These are phyloP conservation scores for Sciaenops ocellatus DNA, from an alignment of 2,797 vertebrate species.

Conservation along the genomic window DNA sequence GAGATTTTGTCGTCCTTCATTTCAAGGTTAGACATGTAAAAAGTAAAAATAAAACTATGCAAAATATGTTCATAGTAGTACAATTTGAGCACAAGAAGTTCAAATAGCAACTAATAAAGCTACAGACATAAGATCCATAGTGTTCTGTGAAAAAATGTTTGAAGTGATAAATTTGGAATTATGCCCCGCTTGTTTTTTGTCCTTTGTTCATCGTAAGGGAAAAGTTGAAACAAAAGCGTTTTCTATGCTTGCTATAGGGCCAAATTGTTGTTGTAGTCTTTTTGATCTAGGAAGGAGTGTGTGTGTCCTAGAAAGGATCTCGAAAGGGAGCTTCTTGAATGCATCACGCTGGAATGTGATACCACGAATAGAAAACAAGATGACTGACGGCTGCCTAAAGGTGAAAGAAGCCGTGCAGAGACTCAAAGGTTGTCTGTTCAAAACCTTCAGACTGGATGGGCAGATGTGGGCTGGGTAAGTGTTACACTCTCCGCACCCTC, in stretches of 20 bases:
- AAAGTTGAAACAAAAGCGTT: conserved; percentile 47
- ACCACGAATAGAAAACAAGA: conserved; percentile 50
- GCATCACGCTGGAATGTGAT: conserved; percentile 25
- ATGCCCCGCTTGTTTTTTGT: conserved; percentile 29
- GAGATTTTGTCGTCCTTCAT: conserved; percentile 7
- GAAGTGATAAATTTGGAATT: conserved; percentile 48
- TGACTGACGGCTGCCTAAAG: conserved; percentile 64
- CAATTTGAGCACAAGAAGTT: conserved; percentile 18
- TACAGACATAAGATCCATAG: conserved; percentile 7
- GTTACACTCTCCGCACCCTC: conserved; percentile 13
- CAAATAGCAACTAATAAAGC: conserved; percentile 17
- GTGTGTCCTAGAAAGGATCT: conserved; percentile 69
- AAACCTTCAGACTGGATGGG: conserved; percentile 26
- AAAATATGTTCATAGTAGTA: neutral
- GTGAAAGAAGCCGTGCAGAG: conserved; percentile 36
- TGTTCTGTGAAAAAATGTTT: conserved; percentile 30
- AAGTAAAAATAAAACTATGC: neutral
- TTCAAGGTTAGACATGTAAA: conserved; percentile 2
- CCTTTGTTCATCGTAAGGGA: conserved; percentile 46
- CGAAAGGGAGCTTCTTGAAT: conserved; percentile 57
- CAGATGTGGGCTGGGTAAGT: conserved; percentile 22
- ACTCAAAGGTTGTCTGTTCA: conserved; percentile 30
- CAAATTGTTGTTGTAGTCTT: conserved; percentile 59
- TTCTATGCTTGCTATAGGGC: conserved; percentile 43
- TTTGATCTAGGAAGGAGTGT: conserved; percentile 65